Conservation (phyloP, 2,888 invertebrate genomes). For the Cryptocephalus moraei region DNA sequence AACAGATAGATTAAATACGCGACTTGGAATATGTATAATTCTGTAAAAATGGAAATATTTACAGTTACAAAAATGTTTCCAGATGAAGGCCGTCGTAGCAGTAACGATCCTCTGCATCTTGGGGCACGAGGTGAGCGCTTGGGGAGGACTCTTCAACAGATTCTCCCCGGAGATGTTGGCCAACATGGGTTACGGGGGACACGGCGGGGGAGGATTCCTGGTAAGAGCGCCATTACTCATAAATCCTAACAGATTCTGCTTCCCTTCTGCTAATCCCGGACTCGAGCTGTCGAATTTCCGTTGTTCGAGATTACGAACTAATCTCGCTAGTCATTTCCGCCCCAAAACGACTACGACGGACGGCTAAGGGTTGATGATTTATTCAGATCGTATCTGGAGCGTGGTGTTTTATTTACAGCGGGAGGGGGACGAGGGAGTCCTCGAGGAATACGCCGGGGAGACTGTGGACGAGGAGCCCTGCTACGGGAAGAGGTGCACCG, state of each 20-base stretch:
- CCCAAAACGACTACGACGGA: no score
- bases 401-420: slow-evolving; percentile 21
- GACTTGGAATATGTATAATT: no score
- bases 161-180: slow-evolving; percentile 80
- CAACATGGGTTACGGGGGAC: slow-evolving; percentile 68
- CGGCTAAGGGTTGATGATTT: no score
- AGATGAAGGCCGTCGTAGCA: slow-evolving; percentile 29
- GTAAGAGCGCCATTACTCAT: slow-evolving; percentile 29
- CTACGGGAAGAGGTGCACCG: slow-evolving; percentile 62
- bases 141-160: slow-evolving; percentile 77
- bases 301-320: no score
- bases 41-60: no score
- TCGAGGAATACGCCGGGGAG: slow-evolving; percentile 40
- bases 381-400: not conserved
- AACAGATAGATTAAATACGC: no score
- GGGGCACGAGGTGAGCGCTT: slow-evolving; percentile 45
- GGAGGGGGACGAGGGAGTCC: slow-evolving; percentile 30
- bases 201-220: slow-evolving; percentile 48
- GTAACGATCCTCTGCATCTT: slow-evolving; percentile 29
- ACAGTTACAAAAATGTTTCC: slow-evolving; percentile 7
- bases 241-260: no score
- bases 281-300: no score
- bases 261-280: no score
- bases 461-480: slow-evolving; percentile 56
- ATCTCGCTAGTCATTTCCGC: no score